Percentiles rank a stretch among this genome's conserved stretches.
phyloP scores from a whole-genome alignment of 1,140 invertebrate genomes.

The Protaetia brevitarsis region DNA sequence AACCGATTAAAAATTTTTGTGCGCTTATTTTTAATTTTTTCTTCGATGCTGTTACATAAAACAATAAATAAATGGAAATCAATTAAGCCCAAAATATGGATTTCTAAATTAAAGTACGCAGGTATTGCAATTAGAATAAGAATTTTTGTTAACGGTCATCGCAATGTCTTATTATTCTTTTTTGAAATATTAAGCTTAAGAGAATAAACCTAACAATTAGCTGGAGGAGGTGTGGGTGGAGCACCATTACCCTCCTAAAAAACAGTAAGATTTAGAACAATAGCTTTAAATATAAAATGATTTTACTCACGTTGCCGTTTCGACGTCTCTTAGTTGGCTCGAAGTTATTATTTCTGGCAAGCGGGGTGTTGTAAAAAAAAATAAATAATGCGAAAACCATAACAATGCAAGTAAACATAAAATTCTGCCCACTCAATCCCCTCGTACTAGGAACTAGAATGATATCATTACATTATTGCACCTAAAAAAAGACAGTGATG shows the following conservation, averaged over 20 bases:
- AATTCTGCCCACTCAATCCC: not conserved
- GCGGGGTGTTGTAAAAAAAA: constrained; percentile 56
- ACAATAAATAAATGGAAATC: too few relatives aligned
- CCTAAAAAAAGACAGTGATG: not conserved
- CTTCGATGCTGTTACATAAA: too few relatives aligned
- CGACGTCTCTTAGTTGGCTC: constrained; percentile 33
- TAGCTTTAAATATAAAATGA: constrained; percentile 2
- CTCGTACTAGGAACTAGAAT: not conserved
- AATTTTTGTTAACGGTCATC: too few relatives aligned
- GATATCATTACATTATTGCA: not conserved
- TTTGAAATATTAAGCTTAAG: too few relatives aligned
- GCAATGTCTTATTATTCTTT: too few relatives aligned
- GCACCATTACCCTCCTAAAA: constrained; percentile 52
- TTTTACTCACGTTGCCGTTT: constrained; percentile 38
- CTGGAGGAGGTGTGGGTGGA: constrained; percentile 53
- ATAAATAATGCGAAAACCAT: constrained; percentile 58
- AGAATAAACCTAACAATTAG: constrained; percentile 34
- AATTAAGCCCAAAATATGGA: too few relatives aligned
- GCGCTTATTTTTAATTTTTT: too few relatives aligned
- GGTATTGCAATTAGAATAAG: too few relatives aligned
- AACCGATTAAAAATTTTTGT: too few relatives aligned
- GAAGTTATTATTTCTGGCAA: constrained; percentile 46
- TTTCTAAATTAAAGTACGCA: too few relatives aligned
- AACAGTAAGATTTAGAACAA: not conserved
- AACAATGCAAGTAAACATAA: constrained; percentile 41